These are phyloP conservation scores for Rhorus exstirpatorius DNA, from an alignment of 2,888 invertebrate species.

Conservation along the genomic window DNA sequence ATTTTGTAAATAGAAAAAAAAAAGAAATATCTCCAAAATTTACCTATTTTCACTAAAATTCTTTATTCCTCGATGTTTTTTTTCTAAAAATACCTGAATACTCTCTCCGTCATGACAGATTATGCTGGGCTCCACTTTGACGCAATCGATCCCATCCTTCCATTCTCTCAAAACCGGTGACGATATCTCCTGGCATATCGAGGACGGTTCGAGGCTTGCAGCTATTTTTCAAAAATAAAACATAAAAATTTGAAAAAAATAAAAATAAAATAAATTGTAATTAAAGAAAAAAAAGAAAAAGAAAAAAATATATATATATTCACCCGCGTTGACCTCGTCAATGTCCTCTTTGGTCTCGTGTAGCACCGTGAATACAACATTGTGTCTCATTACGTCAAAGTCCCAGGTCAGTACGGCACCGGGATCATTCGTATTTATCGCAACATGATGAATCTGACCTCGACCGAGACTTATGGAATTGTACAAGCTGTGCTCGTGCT, in stretches of 20 bases:
- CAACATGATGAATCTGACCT: slow-evolving; percentile 92
- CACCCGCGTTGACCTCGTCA: slow-evolving; percentile 56
- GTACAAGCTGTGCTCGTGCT: slow-evolving; percentile 90
- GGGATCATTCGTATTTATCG: slow-evolving; percentile 93
- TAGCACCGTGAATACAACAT: slow-evolving; percentile 94
- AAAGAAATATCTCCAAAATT: no score
- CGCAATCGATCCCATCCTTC: slow-evolving; percentile 92
- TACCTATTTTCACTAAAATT: no score
- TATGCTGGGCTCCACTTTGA: slow-evolving; percentile 93
- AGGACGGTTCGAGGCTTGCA: slow-evolving; percentile 72
- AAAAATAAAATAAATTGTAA: not conserved
- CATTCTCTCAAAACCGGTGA: slow-evolving; percentile 86
- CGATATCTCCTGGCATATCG: slow-evolving; percentile 69
- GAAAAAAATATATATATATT: not conserved
- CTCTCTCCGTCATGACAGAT: slow-evolving; percentile 97
- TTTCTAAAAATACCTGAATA: slow-evolving; percentile 90
- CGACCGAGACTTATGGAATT: slow-evolving; percentile 90
- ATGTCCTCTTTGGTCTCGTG: slow-evolving; percentile 81
- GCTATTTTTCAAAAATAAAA: slow-evolving; percentile 67
- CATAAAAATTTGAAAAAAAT: slow-evolving; percentile 24
- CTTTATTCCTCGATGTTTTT: not conserved
- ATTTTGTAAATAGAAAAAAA: no score
- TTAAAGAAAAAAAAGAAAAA: not conserved
- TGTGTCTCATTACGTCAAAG: slow-evolving; percentile 96
- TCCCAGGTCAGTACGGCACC: slow-evolving; percentile 98